Base-by-base conservation (phyloP, 2,113 vertebrate genomes). In the Chaenocephalus aceratus region DNA sequence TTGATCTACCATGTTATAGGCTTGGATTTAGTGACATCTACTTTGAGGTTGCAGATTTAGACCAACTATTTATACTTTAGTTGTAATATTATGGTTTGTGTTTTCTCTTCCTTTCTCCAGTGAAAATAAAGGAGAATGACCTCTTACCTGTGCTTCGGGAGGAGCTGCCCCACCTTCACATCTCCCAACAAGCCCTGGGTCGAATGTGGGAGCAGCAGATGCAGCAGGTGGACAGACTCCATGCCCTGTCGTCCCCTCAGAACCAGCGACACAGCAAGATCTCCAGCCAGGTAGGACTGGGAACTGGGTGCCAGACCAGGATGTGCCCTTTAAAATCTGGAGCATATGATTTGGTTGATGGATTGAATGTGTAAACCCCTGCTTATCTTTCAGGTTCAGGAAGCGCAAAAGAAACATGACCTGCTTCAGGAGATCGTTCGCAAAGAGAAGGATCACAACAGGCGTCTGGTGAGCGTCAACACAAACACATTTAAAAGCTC, bases 151-250 rank as follows among this genome's bases (percentile, higher is more conserved):
- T 95, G 63, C 94, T 99, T 36, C 85, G 97, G 83, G 96, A 98
- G 44, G 96, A 98, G 72, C 92, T 99, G 80, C 98, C 97, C 10
- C 93, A 94, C 69, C 96, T 99, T 54, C 95, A 93, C 67, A 88
- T 99, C 81, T 97, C 97, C 48, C 88, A 93, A 8, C 95, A 91
- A 2, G 86, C 96, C 0, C 86, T 99, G 79, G 91, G 90, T 23
- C 94, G 86, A 80, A 97, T 99, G 97, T 98, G 97, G 97, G 95
- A 93, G 81, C 95, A 94, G 89, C 98, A 99, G 94, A 92, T 96
- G 44, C 92, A 94, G 58, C 97, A 98, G 63, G 84, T 95, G 30
- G 90, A 96, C 60, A 93, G 94, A 48, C 95, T 99, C 23, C 92
- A 94, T 18, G 82, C 91, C n/a, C 10, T 61, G 57, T 75, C 90